Conservation (phyloP, 1,140 invertebrate genomes). For the Popillia japonica region DNA sequence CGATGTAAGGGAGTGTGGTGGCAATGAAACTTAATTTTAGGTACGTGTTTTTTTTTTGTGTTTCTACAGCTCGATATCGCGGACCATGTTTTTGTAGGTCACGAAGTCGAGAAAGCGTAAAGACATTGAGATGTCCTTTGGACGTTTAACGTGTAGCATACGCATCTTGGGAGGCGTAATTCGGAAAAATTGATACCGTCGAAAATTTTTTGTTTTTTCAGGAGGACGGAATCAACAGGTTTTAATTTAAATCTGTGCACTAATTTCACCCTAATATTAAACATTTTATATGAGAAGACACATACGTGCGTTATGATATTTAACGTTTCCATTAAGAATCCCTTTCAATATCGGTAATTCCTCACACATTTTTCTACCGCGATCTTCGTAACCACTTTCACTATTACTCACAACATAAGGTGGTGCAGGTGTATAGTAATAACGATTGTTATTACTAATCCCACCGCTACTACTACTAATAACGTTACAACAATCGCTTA, state of each 20-base stretch:
- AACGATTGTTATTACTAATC: slow-evolving; percentile 16
- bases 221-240: neutral
- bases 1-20: neutral
- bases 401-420: slow-evolving; percentile 44
- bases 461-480: slow-evolving; percentile 9
- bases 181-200: too few species aligned
- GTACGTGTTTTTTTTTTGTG: too few species aligned
- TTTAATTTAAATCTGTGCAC: neutral
- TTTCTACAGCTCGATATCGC: neutral
- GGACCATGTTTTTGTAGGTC: neutral
- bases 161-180: neutral
- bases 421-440: slow-evolving; percentile 48
- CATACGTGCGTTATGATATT: slow-evolving; percentile 91
- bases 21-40: neutral
- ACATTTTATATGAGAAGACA: slow-evolving; percentile 59
- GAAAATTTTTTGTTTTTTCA: too few species aligned
- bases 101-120: slow-evolving; percentile 1
- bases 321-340: slow-evolving; percentile 85
- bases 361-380: slow-evolving; percentile 72
- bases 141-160: neutral
- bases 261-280: too few species aligned
- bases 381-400: slow-evolving; percentile 51
- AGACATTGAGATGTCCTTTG: neutral
- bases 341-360: slow-evolving; percentile 87
- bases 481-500: slow-evolving; percentile 2